phyloP scores from a whole-genome alignment of 2,888 invertebrate species.

The Drosophila demipolita region DNA sequence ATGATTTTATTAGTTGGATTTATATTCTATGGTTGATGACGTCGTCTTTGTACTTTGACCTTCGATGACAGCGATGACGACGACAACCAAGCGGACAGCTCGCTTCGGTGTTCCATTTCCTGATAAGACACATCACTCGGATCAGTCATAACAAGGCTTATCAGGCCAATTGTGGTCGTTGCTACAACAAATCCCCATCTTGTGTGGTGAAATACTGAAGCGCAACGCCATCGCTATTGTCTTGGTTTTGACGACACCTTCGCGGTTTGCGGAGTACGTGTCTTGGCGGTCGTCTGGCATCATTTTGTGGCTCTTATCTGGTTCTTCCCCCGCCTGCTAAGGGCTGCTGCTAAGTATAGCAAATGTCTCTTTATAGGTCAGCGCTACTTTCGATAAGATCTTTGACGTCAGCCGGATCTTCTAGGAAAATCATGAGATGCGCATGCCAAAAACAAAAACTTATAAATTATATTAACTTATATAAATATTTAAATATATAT shows the following conservation, averaged over 20 bases:
- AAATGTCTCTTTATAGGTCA: constrained; percentile 66
- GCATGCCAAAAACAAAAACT: constrained; percentile 24
- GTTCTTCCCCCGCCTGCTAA: constrained; percentile 15
- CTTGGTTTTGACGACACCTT: constrained; percentile 6
- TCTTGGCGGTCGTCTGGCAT: constrained; percentile 23
- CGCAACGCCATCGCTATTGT: constrained; percentile 33
- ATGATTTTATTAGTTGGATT: constrained; percentile 30
- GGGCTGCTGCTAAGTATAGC: constrained; percentile 19
- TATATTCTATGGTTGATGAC: constrained; percentile 21
- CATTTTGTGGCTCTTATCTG: constrained; percentile 50
- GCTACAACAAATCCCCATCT: constrained; percentile 20
- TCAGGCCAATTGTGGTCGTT: constrained; percentile 13
- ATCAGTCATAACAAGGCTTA: constrained; percentile 69
- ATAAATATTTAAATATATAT: neutral
- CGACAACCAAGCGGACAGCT: neutral
- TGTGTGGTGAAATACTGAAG: constrained; percentile 66
- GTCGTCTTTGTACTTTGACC: constrained; percentile 58
- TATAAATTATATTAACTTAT: neutral
- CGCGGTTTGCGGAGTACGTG: constrained; percentile 50
- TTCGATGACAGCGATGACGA: constrained; percentile 26
- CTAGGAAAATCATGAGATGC: constrained; percentile 62
- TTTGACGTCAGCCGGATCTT: constrained; percentile 74
- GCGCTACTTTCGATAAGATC: constrained; percentile 61
- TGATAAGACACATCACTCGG: constrained; percentile 62
- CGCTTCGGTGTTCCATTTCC: constrained; percentile 8